These are phyloP conservation scores for Acrossocheilus fasciatus DNA, from an alignment of 2,797 vertebrate genomes.

Conservation along the genomic window DNA sequence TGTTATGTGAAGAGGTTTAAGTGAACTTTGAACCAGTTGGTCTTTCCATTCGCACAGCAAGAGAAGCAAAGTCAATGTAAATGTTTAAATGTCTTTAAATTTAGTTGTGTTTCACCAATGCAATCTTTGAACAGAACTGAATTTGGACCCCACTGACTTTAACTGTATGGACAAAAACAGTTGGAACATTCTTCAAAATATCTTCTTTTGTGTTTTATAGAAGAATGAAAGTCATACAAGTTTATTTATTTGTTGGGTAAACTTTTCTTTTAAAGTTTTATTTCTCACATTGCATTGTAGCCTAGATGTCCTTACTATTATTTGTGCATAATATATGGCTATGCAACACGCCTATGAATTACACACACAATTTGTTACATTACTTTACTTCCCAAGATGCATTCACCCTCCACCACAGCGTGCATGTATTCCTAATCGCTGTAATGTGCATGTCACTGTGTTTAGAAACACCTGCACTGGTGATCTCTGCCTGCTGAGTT, in stretches of 20 bases:
- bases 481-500: conserved; percentile 14
- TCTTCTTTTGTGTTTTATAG: not conserved
- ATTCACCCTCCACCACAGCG: not conserved
- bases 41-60: conserved; percentile 27
- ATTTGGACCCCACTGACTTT: not conserved
- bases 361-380: not conserved
- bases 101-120: not conserved
- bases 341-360: not conserved
- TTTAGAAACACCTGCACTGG: conserved; percentile 28
- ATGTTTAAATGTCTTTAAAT: conserved; percentile 31
- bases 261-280: not conserved
- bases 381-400: not conserved
- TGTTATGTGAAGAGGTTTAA: conserved; percentile 33
- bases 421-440: not conserved
- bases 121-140: not conserved
- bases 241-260: not conserved
- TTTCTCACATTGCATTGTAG: not conserved
- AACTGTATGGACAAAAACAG: not conserved
- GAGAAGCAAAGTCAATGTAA: conserved; percentile 17
- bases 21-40: conserved; percentile 32
- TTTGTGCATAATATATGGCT: not conserved
- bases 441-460: not conserved
- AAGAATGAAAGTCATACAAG: not conserved
- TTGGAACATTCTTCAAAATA: not conserved
- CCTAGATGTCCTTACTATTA: not conserved